Base-by-base conservation (phyloP, 1,140 invertebrate species). In the Homalodisca vitripennis region DNA sequence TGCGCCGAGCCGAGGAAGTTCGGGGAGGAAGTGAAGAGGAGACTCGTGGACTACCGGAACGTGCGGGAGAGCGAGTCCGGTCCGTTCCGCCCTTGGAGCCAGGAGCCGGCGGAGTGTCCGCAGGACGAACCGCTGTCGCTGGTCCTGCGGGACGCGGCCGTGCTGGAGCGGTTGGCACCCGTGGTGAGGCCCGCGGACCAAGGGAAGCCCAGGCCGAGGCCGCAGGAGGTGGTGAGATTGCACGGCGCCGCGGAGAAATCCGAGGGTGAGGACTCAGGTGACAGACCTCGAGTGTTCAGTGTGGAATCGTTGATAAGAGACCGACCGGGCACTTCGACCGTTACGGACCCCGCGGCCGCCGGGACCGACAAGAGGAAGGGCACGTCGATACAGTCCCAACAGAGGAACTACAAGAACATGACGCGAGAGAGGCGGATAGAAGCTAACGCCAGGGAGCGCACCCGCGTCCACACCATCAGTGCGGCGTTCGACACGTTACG, bases 331-430 rank as follows among this genome's bases (percentile, higher is more conserved):
- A 0, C 77, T 75, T 0, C 77, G 75, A 3, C 75, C 75, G 0
- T 75, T 71, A 2, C 29, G 62, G 30, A 27, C 13, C 32, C 62
- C 3, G n/a, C 62, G n/a, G 13, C 62, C 1, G 29, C 70, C 27
- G 70, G 70, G 1, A 70, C 68, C 24, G 32, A 73, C 6, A 72
- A 75, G 14, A 66, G 60, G 1, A 69, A 69, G 20, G 69, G 66
- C 14, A 68, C 63, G 1, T 68, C 70, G 24, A 68, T 66, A 3
- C 76, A 76, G 24, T 71, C 76, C 3, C 73, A 74, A 41, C 91
- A 93, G 74, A 87, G 94, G 70, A 96, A 96, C 78, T 96, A 97
- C 79, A 97, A 97, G 77, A 97, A 95, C 77, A 96, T 97, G 94
- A 97, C 93, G 0, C 82, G 93, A 27, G 94, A 96, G 76, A 83